Base-by-base conservation (phyloP, 2,797 vertebrate species). In the Geotrypetes seraphini region DNA sequence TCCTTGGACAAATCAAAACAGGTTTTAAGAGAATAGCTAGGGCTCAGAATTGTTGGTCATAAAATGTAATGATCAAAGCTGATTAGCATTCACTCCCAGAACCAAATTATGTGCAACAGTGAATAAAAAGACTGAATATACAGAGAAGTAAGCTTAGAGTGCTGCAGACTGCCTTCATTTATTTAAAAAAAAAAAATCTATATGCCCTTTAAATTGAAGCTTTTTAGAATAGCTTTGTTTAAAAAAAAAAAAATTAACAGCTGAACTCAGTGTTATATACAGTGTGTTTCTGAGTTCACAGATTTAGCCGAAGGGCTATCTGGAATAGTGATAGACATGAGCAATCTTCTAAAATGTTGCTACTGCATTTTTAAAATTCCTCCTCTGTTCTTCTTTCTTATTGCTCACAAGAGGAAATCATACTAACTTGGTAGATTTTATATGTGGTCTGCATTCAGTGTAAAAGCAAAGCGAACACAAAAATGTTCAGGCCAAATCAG, bases 51-150 rank as follows among this genome's bases (percentile, higher is more conserved):
- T 39, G 2, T 31, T 32, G 10, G 4, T 41, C 4, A 36, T 32
- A 47, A 43, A 60, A 39, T 23, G n/a, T 10, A 26, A 12, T 15
- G 6, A 16, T 52, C 33, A 53, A 36, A 7, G 5, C 1, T 30
- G 12, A 31, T 44, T 18, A 19, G 9, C 14, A 4, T 9, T 7
- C 10, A 18, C 23, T 39, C 11, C n/a, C 4, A 24, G 7, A 24
- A 12, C 3, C 12, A 36, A 37, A 31, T 20, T 7, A 39, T 6
- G 2, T 43, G 9, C 20, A 21, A 39, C 50, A 3, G 1, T 34
- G 3, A 30, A 34, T 26, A 31, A 15, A 31, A 29, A 35, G 12
- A 28, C 15, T 31, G 40, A 27, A 18, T 4, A 18, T 30, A 16
- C 23, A 7, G 22, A 22, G 6, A n/a, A 22, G 22, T 12, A 22